Conservation (phyloP, 2,113 vertebrate species). For the Turdus rufiventris region DNA sequence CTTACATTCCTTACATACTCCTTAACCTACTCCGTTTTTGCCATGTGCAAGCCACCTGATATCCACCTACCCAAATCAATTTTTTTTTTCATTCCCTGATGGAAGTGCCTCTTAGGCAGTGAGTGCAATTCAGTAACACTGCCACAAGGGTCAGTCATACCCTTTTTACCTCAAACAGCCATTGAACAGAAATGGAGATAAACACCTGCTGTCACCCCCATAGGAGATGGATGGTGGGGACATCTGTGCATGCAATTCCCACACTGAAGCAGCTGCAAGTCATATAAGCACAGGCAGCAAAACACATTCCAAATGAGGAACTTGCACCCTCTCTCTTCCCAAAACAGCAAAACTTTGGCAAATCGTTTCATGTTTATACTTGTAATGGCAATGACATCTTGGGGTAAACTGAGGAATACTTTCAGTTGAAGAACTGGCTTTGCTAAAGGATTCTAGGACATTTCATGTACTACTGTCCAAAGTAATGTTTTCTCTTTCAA, state of each 20-base stretch:
- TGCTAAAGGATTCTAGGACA: not conserved
- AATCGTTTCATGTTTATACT: not conserved
- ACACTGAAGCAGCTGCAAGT: slow-evolving; percentile 23
- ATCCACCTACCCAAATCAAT: not conserved
- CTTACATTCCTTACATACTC: not conserved
- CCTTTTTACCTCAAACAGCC: not conserved
- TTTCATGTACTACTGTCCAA: not conserved
- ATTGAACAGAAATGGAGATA: not conserved
- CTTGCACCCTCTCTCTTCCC: not conserved
- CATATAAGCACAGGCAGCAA: not conserved
- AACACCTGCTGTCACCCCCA: not conserved
- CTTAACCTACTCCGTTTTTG: not conserved
- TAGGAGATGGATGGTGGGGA: not conserved
- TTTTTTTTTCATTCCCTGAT: not conserved
- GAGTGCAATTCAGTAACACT: not conserved
- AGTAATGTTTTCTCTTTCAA: not conserved
- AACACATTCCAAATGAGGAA: not conserved
- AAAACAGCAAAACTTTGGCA: not conserved
- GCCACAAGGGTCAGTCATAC: not conserved
- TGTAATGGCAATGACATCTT: not conserved
- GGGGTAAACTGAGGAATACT: not conserved
- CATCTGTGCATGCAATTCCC: not conserved
- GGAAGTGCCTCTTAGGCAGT: not conserved
- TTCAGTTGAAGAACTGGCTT: not conserved
- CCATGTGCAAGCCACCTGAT: not conserved